Evolutionary conservation across 2,113 vertebrate genomes (phyloP).

Genomic region (rabbit (Oryctolagus cuniculus)): mOryCun1.1 NC_091433.1:125937501-125938000

Average conservation of each 20-base stretch:
- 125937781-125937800: fast-evolving
- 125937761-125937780: not conserved
- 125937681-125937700: too few species aligned
- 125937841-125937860: not conserved
- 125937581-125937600: too few species aligned
- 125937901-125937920: not conserved
- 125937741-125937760: not conserved
- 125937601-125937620: too few species aligned
- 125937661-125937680: too few species aligned
- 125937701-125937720: too few species aligned
- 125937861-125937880: not conserved
- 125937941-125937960: not conserved
- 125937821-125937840: not conserved
- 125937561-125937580: too few species aligned
- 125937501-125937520: too few species aligned
- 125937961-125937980: not conserved
- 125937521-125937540: too few species aligned
- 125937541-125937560: too few species aligned
- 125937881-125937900: not conserved
- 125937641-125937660: too few species aligned
- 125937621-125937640: too few species aligned
- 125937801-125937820: not conserved
- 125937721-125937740: not conserved
- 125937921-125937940: not conserved
- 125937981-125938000: not conserved